Evolutionary conservation across 2,888 invertebrate genomes (phyloP).

Genomic region (Tipula lateralis): DNA sequence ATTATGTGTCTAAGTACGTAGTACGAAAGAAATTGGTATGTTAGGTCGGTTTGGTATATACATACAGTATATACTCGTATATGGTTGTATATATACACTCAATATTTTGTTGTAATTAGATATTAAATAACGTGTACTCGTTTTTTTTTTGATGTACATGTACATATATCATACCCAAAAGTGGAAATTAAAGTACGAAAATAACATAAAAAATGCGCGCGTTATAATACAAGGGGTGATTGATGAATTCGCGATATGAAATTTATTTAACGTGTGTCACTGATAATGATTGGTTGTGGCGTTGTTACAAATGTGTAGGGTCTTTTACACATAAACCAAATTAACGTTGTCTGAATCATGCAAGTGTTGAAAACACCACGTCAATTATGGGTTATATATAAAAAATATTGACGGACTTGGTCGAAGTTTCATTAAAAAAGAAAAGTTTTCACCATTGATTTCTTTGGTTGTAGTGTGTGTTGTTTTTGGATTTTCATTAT

Average conservation of each 20-base stretch:
- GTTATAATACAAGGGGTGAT: neutral
- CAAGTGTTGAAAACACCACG: too few species aligned
- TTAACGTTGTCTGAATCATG: too few species aligned
- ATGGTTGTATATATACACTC: neutral
- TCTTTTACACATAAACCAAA: too few species aligned
- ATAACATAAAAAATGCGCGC: neutral
- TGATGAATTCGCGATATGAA: neutral
- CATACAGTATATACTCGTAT: neutral
- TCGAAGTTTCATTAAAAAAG: conserved; percentile 15
- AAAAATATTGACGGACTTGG: neutral
- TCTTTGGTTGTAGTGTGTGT: neutral
- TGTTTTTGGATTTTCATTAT: neutral
- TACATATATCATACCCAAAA: neutral
- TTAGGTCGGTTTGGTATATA: neutral
- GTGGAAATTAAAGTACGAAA: neutral
- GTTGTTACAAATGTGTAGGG: neutral
- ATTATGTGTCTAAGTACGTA: neutral
- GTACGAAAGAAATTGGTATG: neutral
- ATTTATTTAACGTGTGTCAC: neutral
- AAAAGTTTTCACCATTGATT: conserved; percentile 6
- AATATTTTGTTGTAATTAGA: neutral
- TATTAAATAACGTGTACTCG: neutral
- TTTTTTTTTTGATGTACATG: neutral
- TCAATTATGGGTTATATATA: neutral
- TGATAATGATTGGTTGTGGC: neutral